Evolutionary conservation across 2,113 vertebrate species (phyloP).

Genomic region (Pteronura brasiliensis): DNA sequence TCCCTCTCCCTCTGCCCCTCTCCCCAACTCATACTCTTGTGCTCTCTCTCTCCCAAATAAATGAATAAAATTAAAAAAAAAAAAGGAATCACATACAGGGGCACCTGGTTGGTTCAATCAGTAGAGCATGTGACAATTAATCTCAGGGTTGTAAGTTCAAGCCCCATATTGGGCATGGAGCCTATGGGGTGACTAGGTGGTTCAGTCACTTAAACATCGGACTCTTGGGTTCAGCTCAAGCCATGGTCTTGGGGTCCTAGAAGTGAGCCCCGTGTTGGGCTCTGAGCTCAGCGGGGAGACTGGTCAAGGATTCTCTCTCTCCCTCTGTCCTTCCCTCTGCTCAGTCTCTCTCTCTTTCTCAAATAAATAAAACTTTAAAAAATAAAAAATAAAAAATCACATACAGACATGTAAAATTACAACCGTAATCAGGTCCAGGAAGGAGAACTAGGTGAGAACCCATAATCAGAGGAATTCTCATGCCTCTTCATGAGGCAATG

Average conservation of each 20-base stretch:
- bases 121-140: background rate
- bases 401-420: background rate
- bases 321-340: background rate
- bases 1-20: background rate
- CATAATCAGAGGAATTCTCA: background rate
- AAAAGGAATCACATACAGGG: background rate
- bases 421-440: background rate
- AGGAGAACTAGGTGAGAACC: background rate
- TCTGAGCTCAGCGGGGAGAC: background rate
- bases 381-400: background rate
- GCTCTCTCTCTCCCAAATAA: background rate
- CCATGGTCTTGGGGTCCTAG: background rate
- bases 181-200: background rate
- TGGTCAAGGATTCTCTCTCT: background rate
- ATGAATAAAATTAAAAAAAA: background rate
- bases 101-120: background rate
- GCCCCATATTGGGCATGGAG: background rate
- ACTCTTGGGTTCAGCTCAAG: background rate
- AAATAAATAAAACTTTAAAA: background rate
- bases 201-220: background rate
- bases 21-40: background rate
- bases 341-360: background rate
- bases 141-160: background rate
- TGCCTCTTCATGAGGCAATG: background rate
- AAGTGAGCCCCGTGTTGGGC: background rate